These are phyloP conservation scores for Caenorhabditis tropicalis DNA, from an alignment of 1,140 invertebrate species.

Conservation along the genomic window DNA sequence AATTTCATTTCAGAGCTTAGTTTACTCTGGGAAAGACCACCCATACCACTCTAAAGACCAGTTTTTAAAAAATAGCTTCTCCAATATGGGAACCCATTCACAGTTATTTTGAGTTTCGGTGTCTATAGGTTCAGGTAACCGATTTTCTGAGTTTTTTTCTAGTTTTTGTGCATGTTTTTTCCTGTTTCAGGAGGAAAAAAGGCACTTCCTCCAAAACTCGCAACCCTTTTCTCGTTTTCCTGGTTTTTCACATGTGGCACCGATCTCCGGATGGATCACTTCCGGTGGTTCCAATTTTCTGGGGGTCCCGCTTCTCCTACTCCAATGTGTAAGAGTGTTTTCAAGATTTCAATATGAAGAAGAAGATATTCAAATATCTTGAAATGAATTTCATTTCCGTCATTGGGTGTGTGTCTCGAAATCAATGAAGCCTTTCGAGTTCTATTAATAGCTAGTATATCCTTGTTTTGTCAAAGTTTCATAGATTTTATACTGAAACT, in stretches of 20 bases:
- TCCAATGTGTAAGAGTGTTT: background rate
- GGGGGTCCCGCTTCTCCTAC: background rate
- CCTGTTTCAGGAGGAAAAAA: background rate
- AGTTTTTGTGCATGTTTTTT: background rate
- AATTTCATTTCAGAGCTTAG: background rate
- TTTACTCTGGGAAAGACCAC: too few relatives aligned
- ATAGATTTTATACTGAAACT: background rate
- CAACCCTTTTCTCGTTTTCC: conserved; percentile 13
- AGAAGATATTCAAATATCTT: conserved; percentile 4
- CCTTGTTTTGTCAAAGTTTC: background rate
- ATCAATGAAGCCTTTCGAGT: background rate
- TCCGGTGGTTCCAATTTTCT: conserved; percentile 8
- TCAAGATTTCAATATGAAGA: background rate
- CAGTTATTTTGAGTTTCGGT: background rate
- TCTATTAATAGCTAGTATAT: background rate
- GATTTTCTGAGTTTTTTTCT: background rate
- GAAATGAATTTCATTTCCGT: conserved; percentile 21
- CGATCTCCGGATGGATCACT: conserved; percentile 29
- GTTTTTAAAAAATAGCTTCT: too few relatives aligned
- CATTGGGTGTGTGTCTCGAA: background rate
- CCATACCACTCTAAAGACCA: too few relatives aligned
- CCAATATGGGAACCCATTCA: too few relatives aligned
- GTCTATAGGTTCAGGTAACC: too few relatives aligned
- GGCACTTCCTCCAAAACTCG: conserved; percentile 6
- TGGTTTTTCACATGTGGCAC: conserved; percentile 29